Percentiles rank a stretch among this genome's conserved stretches.
Conservation (phyloP, 2,888 invertebrate genomes). For the Drosophila nr. perissopoda region DNA sequence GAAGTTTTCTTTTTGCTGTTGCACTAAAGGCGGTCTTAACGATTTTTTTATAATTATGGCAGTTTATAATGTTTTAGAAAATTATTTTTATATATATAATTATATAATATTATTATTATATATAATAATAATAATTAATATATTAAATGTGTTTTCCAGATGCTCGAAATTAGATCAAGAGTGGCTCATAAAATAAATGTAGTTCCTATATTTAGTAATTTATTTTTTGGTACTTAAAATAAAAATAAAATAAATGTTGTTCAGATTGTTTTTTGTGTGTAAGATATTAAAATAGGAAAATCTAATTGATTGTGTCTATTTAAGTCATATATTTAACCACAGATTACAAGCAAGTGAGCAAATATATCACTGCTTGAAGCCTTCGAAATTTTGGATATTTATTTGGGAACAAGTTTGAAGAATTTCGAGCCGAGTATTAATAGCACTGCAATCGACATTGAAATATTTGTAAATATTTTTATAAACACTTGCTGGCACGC, state of each 20-base stretch:
- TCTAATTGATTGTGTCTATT: background rate
- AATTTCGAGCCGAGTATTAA: background rate
- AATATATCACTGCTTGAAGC: background rate
- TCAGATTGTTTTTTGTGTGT: background rate
- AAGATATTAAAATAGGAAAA: background rate
- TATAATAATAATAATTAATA: background rate
- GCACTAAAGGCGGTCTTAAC: slow-evolving; percentile 25
- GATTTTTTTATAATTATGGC: background rate
- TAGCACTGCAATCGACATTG: background rate
- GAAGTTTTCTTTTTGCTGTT: slow-evolving; percentile 1
- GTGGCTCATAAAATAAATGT: background rate
- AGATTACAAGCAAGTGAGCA: background rate
- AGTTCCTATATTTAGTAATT: background rate
- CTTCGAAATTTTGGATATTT: background rate
- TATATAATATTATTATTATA: no score
- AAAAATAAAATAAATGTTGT: background rate
- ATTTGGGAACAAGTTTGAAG: background rate
- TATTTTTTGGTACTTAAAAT: background rate
- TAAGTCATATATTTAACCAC: background rate
- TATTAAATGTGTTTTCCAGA: background rate
- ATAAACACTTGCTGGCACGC: slow-evolving; percentile 17
- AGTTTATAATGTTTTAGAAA: background rate
- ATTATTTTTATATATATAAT: no score
- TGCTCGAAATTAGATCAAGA: background rate
- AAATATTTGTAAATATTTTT: slow-evolving; percentile 14